Percentiles rank a stretch among this genome's conserved stretches.
phyloP scores from a whole-genome alignment of 2,797 vertebrate genomes.

The Pteropus rufus region DNA sequence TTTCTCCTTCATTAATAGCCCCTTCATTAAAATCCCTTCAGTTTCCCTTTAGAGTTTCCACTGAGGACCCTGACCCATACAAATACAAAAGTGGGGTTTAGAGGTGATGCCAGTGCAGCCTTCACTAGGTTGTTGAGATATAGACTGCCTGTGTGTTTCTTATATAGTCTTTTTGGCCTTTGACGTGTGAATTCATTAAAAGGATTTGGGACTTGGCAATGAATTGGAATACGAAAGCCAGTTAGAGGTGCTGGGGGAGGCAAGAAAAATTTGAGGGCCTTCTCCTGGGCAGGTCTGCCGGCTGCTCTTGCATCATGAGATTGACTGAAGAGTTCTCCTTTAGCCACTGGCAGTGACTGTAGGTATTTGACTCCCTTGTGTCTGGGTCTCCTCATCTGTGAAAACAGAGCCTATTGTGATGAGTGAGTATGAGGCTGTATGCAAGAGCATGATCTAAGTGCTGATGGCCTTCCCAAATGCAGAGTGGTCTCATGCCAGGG shows the following conservation, averaged over 20 bases:
- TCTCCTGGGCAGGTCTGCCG: not conserved
- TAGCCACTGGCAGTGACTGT: not conserved
- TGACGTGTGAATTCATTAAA: not conserved
- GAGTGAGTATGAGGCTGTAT: not conserved
- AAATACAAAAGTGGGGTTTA: not conserved
- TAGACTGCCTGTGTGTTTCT: not conserved
- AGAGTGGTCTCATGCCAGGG: not conserved
- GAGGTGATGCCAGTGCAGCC: not conserved
- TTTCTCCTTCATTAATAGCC: not conserved
- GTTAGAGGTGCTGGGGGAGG: not conserved
- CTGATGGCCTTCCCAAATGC: not conserved
- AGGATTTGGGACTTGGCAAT: not conserved
- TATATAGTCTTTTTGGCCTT: not conserved
- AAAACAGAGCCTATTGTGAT: not conserved
- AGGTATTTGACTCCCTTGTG: not conserved
- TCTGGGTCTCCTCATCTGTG: accelerated
- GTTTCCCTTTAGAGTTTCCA: not conserved
- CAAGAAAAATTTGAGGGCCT: not conserved
- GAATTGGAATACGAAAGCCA: not conserved
- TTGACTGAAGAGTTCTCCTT: not conserved
- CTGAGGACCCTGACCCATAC: not conserved
- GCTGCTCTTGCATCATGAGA: not conserved
- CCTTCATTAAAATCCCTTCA: not conserved
- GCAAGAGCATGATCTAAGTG: not conserved
- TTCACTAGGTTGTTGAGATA: not conserved